These are phyloP conservation scores for Gasterosteus aculeatus DNA, from an alignment of 2,113 vertebrate species.

Conservation along the genomic window DNA sequence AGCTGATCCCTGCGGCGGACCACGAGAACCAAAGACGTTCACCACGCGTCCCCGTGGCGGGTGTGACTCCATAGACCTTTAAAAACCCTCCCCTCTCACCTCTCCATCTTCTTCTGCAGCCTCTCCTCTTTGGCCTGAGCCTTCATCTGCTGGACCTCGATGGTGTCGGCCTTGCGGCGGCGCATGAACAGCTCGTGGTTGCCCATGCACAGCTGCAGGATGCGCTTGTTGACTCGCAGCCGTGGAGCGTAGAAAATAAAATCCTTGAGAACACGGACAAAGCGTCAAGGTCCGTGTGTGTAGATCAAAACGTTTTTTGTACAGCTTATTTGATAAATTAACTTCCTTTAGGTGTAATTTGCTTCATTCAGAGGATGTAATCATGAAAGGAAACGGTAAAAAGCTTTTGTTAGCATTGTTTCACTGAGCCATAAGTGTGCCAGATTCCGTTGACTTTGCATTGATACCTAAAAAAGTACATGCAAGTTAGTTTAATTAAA, in stretches of 20 bases:
- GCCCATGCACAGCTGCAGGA: constrained; percentile 94
- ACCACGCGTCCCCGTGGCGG: too few species aligned
- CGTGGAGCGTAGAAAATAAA: constrained; percentile 93
- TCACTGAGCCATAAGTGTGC: neutral
- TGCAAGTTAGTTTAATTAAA: neutral
- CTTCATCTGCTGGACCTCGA: constrained; percentile 99
- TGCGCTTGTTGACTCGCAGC: constrained; percentile 93
- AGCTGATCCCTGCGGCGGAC: constrained; percentile 85
- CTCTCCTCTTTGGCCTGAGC: constrained; percentile 94
- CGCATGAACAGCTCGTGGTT: constrained; percentile 96
- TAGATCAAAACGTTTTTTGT: neutral
- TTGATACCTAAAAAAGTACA: neutral
- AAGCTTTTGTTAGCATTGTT: neutral
- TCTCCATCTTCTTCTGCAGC: constrained; percentile 91
- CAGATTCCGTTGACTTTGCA: neutral
- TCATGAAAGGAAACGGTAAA: neutral
- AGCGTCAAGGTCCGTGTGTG: neutral
- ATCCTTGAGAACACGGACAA: constrained; percentile 78
- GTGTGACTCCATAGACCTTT: too few species aligned
- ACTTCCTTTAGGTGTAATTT: neutral
- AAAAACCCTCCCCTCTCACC: constrained; percentile 68
- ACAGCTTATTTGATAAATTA: neutral
- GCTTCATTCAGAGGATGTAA: neutral
- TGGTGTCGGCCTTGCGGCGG: constrained; percentile 92
- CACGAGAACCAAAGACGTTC: neutral